Evolutionary conservation across 30 jellyfish, hydroid and myxozoan species (phyloP).

Genomic region (Aurelia aurita): DNA sequence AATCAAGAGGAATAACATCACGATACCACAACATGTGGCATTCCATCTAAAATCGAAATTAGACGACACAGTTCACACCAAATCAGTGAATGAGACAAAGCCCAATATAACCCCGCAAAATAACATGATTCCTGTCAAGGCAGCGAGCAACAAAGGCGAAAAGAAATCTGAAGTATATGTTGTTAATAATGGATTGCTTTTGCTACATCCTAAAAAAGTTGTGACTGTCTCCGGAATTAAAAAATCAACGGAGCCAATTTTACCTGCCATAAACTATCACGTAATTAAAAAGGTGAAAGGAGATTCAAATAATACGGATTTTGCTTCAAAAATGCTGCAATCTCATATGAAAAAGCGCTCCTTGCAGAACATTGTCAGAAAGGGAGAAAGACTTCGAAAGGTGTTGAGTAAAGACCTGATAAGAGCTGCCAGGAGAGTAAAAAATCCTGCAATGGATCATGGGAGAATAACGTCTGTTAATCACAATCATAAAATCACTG

Average conservation of each 20-base stretch:
- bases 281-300: constrained; percentile 46
- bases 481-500: background rate
- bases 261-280: constrained; percentile 63
- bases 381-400: background rate
- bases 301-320: constrained; percentile 7
- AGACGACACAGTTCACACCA: constrained; percentile 3
- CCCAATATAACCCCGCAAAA: background rate
- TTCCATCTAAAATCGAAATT: constrained; percentile 18
- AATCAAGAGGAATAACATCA: constrained; percentile 6
- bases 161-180: constrained; percentile 68
- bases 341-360: constrained; percentile 60
- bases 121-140: background rate
- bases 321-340: constrained; percentile 8
- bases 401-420: background rate
- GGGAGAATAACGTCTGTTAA: background rate
- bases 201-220: constrained; percentile 64
- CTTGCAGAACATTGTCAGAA: background rate
- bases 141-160: constrained; percentile 28
- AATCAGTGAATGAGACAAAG: background rate
- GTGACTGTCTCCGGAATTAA: constrained; percentile 47
- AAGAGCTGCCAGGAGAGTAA: background rate
- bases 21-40: background rate
- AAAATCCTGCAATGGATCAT: constrained; percentile 3
- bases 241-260: constrained; percentile 50
- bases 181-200: constrained; percentile 62